phyloP scores from a whole-genome alignment of 1,140 invertebrate species.

The Adoxophyes honmai region DNA sequence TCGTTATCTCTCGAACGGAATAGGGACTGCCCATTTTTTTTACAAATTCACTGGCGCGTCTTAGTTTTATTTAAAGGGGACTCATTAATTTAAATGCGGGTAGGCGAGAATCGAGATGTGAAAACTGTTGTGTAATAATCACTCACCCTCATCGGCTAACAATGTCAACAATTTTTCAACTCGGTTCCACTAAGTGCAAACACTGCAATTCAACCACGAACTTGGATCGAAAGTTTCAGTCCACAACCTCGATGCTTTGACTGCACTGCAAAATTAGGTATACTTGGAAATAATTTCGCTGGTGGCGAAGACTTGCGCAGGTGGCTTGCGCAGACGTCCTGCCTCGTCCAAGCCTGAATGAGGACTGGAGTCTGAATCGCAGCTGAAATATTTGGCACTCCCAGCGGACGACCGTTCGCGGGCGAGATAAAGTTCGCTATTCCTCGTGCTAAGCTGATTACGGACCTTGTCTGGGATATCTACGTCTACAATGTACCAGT shows the following conservation, averaged over 20 bases:
- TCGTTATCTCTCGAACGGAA: slow-evolving; percentile 27
- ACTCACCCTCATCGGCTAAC: slow-evolving; percentile 5
- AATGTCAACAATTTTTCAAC: slow-evolving; percentile 2
- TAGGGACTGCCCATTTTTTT: slow-evolving; percentile 18
- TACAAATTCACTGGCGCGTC: neutral
- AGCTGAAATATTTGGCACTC: slow-evolving; percentile 45
- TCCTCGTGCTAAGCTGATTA: slow-evolving; percentile 50
- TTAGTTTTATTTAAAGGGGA: too few species aligned
- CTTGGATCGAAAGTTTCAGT: neutral
- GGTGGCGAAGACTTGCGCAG: slow-evolving; percentile 8
- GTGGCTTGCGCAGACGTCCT: slow-evolving; percentile 27
- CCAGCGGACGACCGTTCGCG: slow-evolving; percentile 28
- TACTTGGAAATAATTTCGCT: neutral
- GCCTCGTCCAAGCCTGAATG: slow-evolving; percentile 27
- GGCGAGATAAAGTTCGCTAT: slow-evolving; percentile 40
- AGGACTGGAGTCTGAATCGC: slow-evolving; percentile 39
- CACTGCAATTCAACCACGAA: slow-evolving; percentile 1
- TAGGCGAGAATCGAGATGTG: neutral
- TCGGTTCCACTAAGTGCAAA: neutral
- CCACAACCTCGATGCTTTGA: neutral
- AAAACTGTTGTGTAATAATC: slow-evolving; percentile 9
- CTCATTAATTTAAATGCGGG: neutral
- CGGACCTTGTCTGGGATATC: slow-evolving; percentile 34
- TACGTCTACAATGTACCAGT: slow-evolving; percentile 24
- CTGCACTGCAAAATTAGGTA: neutral